Conservation (phyloP, 2,113 vertebrate species). For the Sclerurus mexicanus region DNA sequence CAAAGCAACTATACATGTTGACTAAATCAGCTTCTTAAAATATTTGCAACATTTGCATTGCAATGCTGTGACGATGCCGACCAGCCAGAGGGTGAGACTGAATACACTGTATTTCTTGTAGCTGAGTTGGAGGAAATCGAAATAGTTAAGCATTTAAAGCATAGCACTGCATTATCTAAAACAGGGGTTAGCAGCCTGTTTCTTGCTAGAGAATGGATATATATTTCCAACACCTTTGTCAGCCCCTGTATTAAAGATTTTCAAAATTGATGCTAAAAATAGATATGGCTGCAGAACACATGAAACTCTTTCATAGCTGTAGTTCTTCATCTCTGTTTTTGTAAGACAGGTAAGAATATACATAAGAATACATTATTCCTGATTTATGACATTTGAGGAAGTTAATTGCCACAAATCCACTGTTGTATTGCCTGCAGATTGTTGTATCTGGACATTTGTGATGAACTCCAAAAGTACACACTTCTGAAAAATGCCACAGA, state of each 20-base stretch:
- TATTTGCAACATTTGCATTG: background rate
- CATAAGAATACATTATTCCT: background rate
- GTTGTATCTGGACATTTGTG: background rate
- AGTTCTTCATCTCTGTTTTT: background rate
- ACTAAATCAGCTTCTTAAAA: background rate
- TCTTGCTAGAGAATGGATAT: background rate
- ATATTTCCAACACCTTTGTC: background rate
- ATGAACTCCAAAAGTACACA: background rate
- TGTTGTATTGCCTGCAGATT: background rate
- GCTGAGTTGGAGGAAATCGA: background rate
- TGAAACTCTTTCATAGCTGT: background rate
- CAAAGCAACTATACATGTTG: background rate
- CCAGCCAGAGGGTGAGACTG: background rate
- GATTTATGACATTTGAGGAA: background rate
- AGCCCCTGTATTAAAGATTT: background rate
- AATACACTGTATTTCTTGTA: background rate
- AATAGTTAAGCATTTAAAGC: background rate
- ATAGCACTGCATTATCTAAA: background rate
- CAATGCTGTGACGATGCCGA: background rate
- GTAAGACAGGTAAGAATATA: background rate
- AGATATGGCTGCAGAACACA: background rate
- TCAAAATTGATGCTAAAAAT: background rate
- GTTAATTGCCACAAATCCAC: background rate
- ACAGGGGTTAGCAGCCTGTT: background rate
- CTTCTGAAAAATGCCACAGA: background rate